phyloP scores from a whole-genome alignment of 2,113 vertebrate species.

The Trogon surrucura region DNA sequence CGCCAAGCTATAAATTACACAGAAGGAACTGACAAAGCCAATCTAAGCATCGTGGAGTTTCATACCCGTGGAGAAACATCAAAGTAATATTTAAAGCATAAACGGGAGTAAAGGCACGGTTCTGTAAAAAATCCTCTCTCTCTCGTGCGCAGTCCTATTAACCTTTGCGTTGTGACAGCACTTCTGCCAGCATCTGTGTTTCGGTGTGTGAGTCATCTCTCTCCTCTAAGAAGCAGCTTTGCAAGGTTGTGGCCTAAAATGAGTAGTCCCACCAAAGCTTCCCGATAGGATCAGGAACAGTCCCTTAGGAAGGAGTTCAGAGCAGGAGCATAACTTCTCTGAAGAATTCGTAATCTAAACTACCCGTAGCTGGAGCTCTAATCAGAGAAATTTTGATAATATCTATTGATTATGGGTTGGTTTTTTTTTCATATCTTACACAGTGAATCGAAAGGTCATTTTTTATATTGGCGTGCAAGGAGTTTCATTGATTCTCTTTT shows the following conservation, averaged over 20 bases:
- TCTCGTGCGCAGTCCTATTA: background rate
- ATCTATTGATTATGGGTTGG: slow-evolving; percentile 14
- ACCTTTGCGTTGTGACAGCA: background rate
- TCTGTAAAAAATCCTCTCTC: background rate
- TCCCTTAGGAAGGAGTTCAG: background rate
- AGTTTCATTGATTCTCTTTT: slow-evolving; percentile 64
- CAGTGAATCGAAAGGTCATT: slow-evolving; percentile 61
- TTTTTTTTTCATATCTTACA: slow-evolving; percentile 32
- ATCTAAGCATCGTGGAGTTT: background rate
- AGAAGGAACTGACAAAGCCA: background rate
- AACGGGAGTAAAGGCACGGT: background rate
- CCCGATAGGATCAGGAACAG: background rate
- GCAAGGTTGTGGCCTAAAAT: background rate
- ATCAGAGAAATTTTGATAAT: slow-evolving; percentile 27
- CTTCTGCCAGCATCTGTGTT: background rate
- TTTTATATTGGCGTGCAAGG: slow-evolving; percentile 36
- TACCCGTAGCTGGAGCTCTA: background rate
- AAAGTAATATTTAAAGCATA: background rate
- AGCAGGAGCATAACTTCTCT: background rate
- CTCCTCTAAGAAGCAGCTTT: background rate
- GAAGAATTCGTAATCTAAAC: background rate
- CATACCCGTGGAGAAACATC: background rate
- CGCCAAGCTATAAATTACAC: background rate
- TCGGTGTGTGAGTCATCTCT: background rate
- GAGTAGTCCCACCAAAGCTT: background rate